A percentile compares a stretch with the other conserved stretches of the same genome.
phyloP scores from a whole-genome alignment of 2,888 invertebrate species.

The Rotaria socialis region DNA sequence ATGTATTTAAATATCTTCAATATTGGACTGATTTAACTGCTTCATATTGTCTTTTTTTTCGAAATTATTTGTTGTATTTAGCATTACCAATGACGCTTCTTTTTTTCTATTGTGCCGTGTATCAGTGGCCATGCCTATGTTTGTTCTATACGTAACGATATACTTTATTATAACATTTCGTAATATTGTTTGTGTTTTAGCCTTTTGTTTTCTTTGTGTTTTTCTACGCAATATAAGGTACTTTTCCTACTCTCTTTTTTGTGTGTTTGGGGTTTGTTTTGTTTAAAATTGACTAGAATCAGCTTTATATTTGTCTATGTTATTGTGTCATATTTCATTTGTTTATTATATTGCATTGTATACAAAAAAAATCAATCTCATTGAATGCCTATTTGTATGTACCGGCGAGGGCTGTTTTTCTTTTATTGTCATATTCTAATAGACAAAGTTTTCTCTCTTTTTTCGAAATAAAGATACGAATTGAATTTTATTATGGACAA shows the following conservation, averaged over 20 bases:
- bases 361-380: constrained; percentile 7
- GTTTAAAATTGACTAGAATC: background rate
- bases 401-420: background rate
- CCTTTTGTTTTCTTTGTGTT: background rate
- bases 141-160: background rate
- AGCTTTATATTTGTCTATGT: background rate
- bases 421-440: background rate
- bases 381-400: constrained; percentile 2
- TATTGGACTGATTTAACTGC: background rate
- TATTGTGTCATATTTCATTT: background rate
- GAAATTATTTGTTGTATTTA: background rate
- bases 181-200: background rate
- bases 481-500: background rate
- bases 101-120: background rate
- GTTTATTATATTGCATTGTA: background rate
- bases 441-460: background rate
- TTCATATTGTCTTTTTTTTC: background rate
- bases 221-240: constrained; percentile 1
- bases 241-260: background rate
- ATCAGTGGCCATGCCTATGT: background rate
- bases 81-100: background rate
- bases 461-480: constrained; percentile 6
- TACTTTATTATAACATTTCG: background rate
- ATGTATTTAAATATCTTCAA: background rate
- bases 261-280: too few species aligned